Evolutionary conservation across 2,113 vertebrate species (phyloP).

Genomic region (Hyla sarda): DNA sequence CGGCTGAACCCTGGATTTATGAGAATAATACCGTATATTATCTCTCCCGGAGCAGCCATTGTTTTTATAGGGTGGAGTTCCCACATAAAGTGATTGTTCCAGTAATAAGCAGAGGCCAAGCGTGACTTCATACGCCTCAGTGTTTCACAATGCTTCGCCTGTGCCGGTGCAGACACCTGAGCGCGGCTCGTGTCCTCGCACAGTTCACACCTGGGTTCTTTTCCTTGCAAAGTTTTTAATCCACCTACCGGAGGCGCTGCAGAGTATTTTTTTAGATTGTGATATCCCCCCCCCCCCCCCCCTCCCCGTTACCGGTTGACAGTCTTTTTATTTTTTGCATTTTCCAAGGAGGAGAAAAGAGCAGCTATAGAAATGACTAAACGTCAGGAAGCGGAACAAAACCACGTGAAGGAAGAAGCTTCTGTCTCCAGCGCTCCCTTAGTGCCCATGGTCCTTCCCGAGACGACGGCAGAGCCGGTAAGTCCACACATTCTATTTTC

Average conservation of each 20-base stretch:
- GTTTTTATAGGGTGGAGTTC: not conserved
- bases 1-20: not conserved
- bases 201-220: not conserved
- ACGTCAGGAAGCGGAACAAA: slow-evolving; percentile 31
- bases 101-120: not conserved
- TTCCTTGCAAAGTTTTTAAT: not conserved
- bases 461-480: not conserved
- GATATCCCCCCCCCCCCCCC: too few species aligned
- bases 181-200: not conserved
- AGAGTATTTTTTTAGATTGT: too few species aligned
- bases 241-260: not conserved
- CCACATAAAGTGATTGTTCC: not conserved
- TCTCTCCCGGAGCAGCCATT: not conserved
- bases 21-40: not conserved
- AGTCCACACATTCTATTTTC: not conserved
- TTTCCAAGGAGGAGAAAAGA: slow-evolving; percentile 42
- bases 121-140: not conserved
- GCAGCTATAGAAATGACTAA: slow-evolving; percentile 44
- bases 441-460: not conserved
- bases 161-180: not conserved
- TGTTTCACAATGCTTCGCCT: not conserved
- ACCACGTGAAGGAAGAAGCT: slow-evolving; percentile 14
- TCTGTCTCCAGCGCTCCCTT: not conserved
- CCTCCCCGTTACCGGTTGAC: too few species aligned
- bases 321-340: not conserved